Conservation (phyloP, 2,888 invertebrate genomes). For the Pasiphila rectangulata region DNA sequence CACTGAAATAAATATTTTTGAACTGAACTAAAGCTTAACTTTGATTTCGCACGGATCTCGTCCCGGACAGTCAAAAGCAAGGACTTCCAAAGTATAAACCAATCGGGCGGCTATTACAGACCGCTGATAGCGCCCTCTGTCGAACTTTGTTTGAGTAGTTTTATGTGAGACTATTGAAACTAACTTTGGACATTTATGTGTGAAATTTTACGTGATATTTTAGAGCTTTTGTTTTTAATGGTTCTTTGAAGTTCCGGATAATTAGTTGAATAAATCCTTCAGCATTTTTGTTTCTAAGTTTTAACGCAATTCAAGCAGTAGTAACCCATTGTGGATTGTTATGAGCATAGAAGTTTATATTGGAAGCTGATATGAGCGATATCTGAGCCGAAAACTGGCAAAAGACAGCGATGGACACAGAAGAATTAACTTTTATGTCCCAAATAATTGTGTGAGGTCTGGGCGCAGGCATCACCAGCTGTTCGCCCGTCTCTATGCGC, state of each 20-base stretch:
- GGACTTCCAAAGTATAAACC: constrained; percentile 49
- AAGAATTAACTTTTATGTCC: too few relatives aligned
- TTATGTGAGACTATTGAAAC: constrained; percentile 39
- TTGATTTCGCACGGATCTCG: neutral
- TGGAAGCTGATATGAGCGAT: too few relatives aligned
- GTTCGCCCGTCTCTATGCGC: too few relatives aligned
- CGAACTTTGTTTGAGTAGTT: constrained; percentile 45
- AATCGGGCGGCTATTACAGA: constrained; percentile 57
- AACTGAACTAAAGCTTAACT: neutral
- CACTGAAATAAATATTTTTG: neutral
- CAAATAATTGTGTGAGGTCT: too few relatives aligned
- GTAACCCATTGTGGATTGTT: too few relatives aligned
- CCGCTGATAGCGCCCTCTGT: constrained; percentile 53
- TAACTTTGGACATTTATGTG: constrained; percentile 35
- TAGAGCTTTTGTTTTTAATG: constrained; percentile 3
- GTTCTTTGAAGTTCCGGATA: constrained; percentile 3
- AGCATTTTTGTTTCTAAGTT: too few relatives aligned
- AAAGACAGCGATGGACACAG: too few relatives aligned
- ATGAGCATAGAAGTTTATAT: too few relatives aligned
- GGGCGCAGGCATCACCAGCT: too few relatives aligned
- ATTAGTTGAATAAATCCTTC: neutral
- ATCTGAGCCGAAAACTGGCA: too few relatives aligned
- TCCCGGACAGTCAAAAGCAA: constrained; percentile 4
- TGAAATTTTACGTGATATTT: constrained; percentile 29
- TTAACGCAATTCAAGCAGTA: too few relatives aligned